Evolutionary conservation across 2,888 invertebrate genomes (phyloP).

Genomic region (Lucinisca nassula): DNA sequence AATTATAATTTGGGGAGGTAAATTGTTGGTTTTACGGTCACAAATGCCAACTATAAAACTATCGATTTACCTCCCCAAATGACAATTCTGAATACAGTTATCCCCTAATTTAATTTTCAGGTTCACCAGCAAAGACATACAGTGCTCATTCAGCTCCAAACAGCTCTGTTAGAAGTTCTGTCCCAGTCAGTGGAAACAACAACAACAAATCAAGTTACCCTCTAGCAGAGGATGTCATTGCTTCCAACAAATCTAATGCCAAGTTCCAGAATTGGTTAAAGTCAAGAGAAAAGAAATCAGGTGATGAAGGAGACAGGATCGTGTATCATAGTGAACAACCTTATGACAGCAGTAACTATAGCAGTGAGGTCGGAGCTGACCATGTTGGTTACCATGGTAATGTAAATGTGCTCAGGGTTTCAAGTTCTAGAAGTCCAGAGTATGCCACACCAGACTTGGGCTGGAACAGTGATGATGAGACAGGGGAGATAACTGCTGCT

Average conservation of each 20-base stretch:
- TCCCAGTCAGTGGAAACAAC: neutral
- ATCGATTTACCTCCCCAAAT: too few species aligned
- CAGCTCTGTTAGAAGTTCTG: neutral
- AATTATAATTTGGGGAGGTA: too few species aligned
- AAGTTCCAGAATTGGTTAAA: slow-evolving; percentile 76
- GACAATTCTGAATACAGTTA: too few species aligned
- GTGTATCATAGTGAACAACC: neutral
- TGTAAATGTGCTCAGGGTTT: slow-evolving; percentile 64
- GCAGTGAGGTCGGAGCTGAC: slow-evolving; percentile 37
- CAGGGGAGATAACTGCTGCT: slow-evolving; percentile 64
- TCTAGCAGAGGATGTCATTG: slow-evolving; percentile 8
- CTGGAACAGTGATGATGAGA: slow-evolving; percentile 64
- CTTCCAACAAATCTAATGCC: slow-evolving; percentile 65
- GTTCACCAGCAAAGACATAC: neutral
- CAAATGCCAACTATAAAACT: too few species aligned
- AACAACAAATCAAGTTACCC: neutral
- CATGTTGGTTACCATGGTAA: slow-evolving; percentile 41
- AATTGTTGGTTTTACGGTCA: too few species aligned
- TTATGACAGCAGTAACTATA: slow-evolving; percentile 46
- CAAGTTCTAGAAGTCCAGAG: slow-evolving; percentile 68
- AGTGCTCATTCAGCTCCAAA: neutral
- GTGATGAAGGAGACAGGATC: slow-evolving; percentile 8
- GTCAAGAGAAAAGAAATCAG: slow-evolving; percentile 48
- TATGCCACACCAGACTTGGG: slow-evolving; percentile 72
- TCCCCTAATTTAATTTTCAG: too few species aligned